phyloP scores from a whole-genome alignment of 2,888 invertebrate genomes.

The Microdon myrmicae region DNA sequence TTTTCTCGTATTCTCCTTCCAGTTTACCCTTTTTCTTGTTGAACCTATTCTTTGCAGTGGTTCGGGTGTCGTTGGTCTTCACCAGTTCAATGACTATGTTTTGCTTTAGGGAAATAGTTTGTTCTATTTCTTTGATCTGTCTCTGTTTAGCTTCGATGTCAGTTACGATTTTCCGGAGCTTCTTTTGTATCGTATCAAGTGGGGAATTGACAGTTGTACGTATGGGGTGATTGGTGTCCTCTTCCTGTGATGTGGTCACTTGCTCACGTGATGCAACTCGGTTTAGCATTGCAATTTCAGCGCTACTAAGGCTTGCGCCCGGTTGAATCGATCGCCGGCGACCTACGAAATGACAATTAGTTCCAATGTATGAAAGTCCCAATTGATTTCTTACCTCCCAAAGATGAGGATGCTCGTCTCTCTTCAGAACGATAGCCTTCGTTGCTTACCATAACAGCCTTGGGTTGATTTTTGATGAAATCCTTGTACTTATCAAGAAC shows the following conservation, averaged over 20 bases:
- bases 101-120: constrained; percentile 78
- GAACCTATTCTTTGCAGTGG: constrained; percentile 71
- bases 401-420: constrained; percentile 39
- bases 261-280: constrained; percentile 69
- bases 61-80: constrained; percentile 70
- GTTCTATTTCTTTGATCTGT: constrained; percentile 76
- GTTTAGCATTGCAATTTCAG: constrained; percentile 71
- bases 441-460: constrained; percentile 65
- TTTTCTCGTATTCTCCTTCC: constrained; percentile 72
- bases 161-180: constrained; percentile 62
- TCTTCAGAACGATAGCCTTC: constrained; percentile 59
- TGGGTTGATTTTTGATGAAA: constrained; percentile 68
- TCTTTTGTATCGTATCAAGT: constrained; percentile 62
- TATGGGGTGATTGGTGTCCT: constrained; percentile 58
- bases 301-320: constrained; percentile 72
- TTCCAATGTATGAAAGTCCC: not conserved
- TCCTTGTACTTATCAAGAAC: constrained; percentile 73
- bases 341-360: constrained; percentile 49
- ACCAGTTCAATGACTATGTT: constrained; percentile 77
- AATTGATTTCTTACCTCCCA: constrained; percentile 42
- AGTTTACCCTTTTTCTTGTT: constrained; percentile 73
- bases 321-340: constrained; percentile 72
- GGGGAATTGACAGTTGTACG: constrained; percentile 58
- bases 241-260: constrained; percentile 56
- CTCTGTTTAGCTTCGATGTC: constrained; percentile 76